Conservation (phyloP, 2,113 vertebrate species). For the Eurystomus gularis region DNA sequence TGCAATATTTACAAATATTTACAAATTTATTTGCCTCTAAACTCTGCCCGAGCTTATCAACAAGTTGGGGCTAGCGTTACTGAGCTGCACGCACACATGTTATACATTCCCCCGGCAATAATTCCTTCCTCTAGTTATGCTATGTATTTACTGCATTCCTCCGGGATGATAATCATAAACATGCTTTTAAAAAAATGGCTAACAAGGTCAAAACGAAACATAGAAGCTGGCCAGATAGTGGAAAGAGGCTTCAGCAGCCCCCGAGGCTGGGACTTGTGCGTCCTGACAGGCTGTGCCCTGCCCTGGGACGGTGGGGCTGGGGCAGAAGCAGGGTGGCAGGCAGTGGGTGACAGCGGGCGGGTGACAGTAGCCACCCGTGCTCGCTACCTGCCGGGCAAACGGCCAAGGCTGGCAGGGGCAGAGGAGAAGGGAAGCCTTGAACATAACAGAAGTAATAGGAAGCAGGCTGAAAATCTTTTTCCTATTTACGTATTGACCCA, state of each 20-base stretch:
- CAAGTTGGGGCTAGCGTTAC: constrained; percentile 33
- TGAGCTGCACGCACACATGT: constrained; percentile 35
- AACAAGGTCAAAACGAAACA: not conserved
- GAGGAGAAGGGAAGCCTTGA: constrained; percentile 13
- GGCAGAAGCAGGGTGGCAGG: not conserved
- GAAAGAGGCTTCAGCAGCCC: not conserved
- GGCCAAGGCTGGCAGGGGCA: not conserved
- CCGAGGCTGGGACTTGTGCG: fast-evolving
- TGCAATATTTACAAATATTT: constrained; percentile 14
- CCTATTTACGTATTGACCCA: not conserved
- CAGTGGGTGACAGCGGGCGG: not conserved
- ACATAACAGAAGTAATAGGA: constrained; percentile 22
- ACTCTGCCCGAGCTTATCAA: constrained; percentile 36
- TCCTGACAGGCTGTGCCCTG: not conserved
- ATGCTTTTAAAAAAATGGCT: not conserved
- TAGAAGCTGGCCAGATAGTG: not conserved
- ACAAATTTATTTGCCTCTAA: constrained; percentile 17
- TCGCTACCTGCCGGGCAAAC: not conserved
- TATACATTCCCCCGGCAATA: constrained; percentile 31
- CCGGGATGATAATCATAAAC: constrained; percentile 50
- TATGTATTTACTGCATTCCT: constrained; percentile 44
- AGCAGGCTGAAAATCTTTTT: constrained; percentile 4
- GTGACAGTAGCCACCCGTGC: not conserved
- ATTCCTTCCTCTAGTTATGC: constrained; percentile 51
- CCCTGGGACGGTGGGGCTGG: fast-evolving